phyloP scores from a whole-genome alignment of 2,113 vertebrate genomes.

The Bucco capensis region DNA sequence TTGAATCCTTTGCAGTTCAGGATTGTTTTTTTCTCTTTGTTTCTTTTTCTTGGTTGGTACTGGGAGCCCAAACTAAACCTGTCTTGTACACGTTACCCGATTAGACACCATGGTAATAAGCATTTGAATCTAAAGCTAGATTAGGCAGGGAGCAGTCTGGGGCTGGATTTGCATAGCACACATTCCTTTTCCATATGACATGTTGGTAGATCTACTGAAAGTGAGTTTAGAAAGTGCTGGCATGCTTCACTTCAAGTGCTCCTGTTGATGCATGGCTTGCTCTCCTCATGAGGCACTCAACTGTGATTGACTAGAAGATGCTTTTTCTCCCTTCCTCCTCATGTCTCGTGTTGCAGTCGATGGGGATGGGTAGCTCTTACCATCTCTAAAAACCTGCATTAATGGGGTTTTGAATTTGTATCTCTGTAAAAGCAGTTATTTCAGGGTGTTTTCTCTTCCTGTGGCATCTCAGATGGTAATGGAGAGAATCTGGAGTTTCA shows the following conservation, averaged over 20 bases:
- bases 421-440: neutral
- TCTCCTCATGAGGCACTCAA: neutral
- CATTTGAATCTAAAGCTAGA: conserved; percentile 53
- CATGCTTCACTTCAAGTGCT: neutral
- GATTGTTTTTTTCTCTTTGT: neutral
- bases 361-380: neutral
- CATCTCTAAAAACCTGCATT: neutral
- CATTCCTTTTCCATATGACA: conserved; percentile 31
- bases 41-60: neutral
- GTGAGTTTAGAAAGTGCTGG: neutral
- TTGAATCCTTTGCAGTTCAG: neutral
- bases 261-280: neutral
- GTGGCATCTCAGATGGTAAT: neutral
- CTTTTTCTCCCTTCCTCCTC: neutral
- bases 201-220: conserved; percentile 21
- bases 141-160: conserved; percentile 44
- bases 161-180: conserved; percentile 49
- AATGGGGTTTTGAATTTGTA: neutral
- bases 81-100: neutral
- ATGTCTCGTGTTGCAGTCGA: neutral
- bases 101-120: conserved; percentile 40
- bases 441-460: neutral
- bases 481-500: neutral
- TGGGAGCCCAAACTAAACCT: neutral
- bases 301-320: neutral